Evolutionary conservation across 2,113 vertebrate species (phyloP).

Genomic region (Bos indicus): DNA sequence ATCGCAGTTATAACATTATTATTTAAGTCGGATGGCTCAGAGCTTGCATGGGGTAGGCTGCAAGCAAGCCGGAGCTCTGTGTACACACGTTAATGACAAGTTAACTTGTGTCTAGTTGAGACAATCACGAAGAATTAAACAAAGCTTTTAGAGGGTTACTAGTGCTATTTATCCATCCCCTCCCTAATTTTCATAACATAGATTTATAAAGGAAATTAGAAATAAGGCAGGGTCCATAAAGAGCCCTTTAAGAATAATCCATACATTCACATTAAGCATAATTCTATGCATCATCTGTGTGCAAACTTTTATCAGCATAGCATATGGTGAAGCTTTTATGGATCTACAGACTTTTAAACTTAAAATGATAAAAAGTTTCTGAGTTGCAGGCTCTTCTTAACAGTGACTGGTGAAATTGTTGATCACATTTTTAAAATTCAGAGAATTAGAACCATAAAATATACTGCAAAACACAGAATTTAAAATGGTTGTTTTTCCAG

Average conservation of each 20-base stretch:
- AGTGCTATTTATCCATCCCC: constrained; percentile 30
- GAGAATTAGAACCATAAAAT: constrained; percentile 81
- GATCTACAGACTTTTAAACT: constrained; percentile 66
- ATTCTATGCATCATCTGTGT: background rate
- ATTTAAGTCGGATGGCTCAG: constrained; percentile 2
- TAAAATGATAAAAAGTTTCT: constrained; percentile 67
- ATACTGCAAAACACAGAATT: constrained; percentile 84
- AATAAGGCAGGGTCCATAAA: constrained; percentile 60
- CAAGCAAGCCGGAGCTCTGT: background rate
- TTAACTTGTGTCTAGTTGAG: constrained; percentile 61
- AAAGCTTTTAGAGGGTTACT: constrained; percentile 65
- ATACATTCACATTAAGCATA: constrained; percentile 37
- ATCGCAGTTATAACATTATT: constrained; percentile 35
- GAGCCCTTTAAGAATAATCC: constrained; percentile 54
- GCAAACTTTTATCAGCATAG: constrained; percentile 60
- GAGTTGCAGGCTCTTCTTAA: constrained; percentile 44
- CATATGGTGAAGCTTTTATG: background rate
- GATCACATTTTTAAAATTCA: constrained; percentile 79
- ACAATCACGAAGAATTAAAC: constrained; percentile 64
- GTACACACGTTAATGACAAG: constrained; percentile 19
- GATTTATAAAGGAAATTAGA: constrained; percentile 68
- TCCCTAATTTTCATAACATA: constrained; percentile 63
- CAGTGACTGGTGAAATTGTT: constrained; percentile 70
- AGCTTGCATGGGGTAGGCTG: background rate
- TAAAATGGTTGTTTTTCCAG: constrained; percentile 97